Evolutionary conservation across 2,888 invertebrate species (phyloP), one percentile per base, ranked within the genome.

Genomic region (Tinea trinotella): DNA sequence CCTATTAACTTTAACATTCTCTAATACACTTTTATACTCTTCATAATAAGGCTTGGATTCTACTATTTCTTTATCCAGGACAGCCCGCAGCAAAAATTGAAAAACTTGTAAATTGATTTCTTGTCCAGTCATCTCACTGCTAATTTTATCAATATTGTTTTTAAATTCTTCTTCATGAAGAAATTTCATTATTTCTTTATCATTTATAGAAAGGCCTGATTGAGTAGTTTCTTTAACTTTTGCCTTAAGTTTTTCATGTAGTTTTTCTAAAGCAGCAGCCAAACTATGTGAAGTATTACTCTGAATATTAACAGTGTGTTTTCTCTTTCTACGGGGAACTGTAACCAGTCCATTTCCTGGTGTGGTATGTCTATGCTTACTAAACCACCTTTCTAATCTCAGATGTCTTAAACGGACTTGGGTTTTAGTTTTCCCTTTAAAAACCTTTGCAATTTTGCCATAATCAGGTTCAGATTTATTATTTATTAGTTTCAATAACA

Each of bases 131-230:
- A n/a, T 40, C 7, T 40, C 6, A 40, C 13, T 5, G 2, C 2
- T 15, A 13, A 4, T 2, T 15, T 40, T 15, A 40, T 40, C 40
- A 40, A 15, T 40, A 4, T 40, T 40, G 13, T 13, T 40, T 40
- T 40, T 40, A 12, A 46, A 46, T 19, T 46, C 17, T 7, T 46
- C 46, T 46, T 46, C 46, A 17, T 15, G 15, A 15, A 46, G 17
- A 19, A 4, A 46, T n/a, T 46, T 46, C 46, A 46, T 46, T 4
- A 46, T 46, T 18, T 1, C 19, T 7, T 4, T 17, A 10, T 46
- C 46, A 10, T 19, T 46, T 2, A 19, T 3, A 46, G 18, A 4
- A 6, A 46, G 19, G 3, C 4, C 18, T 4, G n/a, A 12, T 18
- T 19, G 18, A 19, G 9, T 10, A 2, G 19, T 17, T 19, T 46